Percentiles rank a stretch among this genome's conserved stretches.
These are phyloP conservation scores for Epizoanthus rinbou DNA, from an alignment of 92 coral and sea anemone genomes.

Conservation along the genomic window DNA sequence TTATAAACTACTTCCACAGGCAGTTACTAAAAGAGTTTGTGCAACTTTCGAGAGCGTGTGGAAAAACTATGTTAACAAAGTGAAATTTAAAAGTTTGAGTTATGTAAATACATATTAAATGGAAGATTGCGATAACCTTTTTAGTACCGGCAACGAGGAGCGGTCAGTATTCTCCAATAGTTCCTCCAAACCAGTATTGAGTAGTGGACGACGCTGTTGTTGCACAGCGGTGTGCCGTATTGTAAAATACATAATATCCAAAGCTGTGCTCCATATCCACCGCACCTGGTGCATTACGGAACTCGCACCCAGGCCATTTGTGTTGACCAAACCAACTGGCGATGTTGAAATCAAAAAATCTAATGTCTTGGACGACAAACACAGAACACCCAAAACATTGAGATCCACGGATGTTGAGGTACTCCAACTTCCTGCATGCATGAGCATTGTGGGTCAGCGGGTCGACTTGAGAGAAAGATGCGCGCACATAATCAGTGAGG, in stretches of 20 bases:
- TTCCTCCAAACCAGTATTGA: conserved; percentile 63
- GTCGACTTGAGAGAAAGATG: conserved; percentile 21
- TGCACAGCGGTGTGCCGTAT: conserved; percentile 49
- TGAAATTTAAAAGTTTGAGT: no score
- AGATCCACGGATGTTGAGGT: conserved; percentile 58
- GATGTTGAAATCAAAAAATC: background rate
- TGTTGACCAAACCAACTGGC: background rate
- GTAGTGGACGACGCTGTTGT: conserved; percentile 50
- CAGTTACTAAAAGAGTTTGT: no score
- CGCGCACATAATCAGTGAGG: conserved; percentile 43
- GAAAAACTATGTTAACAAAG: no score
- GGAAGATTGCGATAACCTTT: no score
- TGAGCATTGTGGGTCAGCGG: conserved; percentile 40
- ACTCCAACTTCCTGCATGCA: conserved; percentile 45
- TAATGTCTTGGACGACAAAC: conserved; percentile 27
- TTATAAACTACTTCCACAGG: no score
- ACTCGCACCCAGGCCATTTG: conserved; percentile 13
- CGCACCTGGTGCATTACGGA: conserved; percentile 14
- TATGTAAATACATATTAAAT: no score
- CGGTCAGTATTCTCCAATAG: background rate
- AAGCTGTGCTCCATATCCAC: conserved; percentile 46
- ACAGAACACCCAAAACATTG: conserved; percentile 51
- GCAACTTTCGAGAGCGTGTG: no score
- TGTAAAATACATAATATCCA: conserved; percentile 39
- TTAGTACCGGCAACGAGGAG: no score